Base-by-base conservation (phyloP, 2,113 vertebrate genomes). In the Syngnathoides biaculeatus region DNA sequence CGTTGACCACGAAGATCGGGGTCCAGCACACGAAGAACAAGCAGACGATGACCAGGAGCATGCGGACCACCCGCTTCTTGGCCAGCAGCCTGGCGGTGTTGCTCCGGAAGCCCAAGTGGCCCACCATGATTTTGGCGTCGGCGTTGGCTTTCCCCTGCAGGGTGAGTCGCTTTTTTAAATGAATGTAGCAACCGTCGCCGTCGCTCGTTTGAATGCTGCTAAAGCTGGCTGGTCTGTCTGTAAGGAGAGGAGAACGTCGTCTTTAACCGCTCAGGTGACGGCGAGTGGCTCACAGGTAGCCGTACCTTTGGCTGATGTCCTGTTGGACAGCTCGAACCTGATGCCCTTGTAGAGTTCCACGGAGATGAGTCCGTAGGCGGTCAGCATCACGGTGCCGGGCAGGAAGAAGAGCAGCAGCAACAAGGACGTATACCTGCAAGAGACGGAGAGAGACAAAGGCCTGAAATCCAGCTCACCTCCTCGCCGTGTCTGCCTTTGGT, bases 11-110 rank as follows among this genome's bases (percentile, higher is more conserved):
- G 78, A 95, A 99, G 71, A 99, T 78, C 15, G 97, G 97, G 24
- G 94, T 99, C 97, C 97, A 99, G 87, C 97, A 99, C 3, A 99
- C 77, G 88, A 99, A 99, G 58, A 98, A 99, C 69, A 98, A 86
- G 75, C 94, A 84, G 77, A 99, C 97, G 4, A 99, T 98, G 85
- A 98, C 95, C 30, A 98, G 89, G 65, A 99, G 87, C 97, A 99
- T 99, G 68, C 97, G 95, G 84, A 98, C 95, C 50, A 99, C 97
- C 0, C 97, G 92, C 78, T 99, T 99, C 90, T 99, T 99, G 85
- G 96, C 96, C 93, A 95, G 80, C 66, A 99, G 86, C 88, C 94
- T 97, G 83, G 93, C 90, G 0, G 94, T 86, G 85, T 84, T 94
- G 89, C 65, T 93, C 90, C 95, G 92, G 30, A 39, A 9, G 74